phyloP scores from a whole-genome alignment of 2,113 vertebrate species.

The Rhodinocichla rosea region DNA sequence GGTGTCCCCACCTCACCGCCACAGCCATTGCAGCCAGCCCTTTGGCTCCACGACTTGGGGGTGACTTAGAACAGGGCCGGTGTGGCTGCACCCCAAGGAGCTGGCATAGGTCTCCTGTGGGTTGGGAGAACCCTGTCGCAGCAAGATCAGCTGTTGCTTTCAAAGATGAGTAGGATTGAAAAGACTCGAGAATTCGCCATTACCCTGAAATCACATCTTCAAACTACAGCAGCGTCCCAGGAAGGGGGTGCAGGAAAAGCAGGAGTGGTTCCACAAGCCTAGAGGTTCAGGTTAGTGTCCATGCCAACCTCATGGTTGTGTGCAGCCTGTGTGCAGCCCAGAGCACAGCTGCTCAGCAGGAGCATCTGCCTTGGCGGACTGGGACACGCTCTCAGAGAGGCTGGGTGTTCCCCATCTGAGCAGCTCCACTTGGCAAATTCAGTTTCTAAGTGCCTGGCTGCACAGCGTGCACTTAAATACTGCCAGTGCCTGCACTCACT shows the following conservation, averaged over 20 bases:
- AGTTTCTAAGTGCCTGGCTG: not conserved
- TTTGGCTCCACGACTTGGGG: fast-evolving
- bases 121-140: not conserved
- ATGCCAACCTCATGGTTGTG: not conserved
- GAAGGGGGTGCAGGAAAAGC: not conserved
- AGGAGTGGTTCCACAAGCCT: not conserved
- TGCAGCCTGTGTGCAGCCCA: not conserved
- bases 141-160: constrained; percentile 30
- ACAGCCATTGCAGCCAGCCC: fast-evolving
- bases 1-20: not conserved
- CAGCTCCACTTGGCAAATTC: not conserved
- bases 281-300: not conserved
- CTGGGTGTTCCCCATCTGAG: not conserved
- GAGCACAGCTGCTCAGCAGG: not conserved
- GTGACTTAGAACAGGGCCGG: not conserved
- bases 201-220: not conserved
- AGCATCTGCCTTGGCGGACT: fast-evolving
- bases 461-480: fast-evolving
- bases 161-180: not conserved
- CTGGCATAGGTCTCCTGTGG: not conserved
- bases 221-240: not conserved
- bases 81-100: fast-evolving
- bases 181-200: not conserved
- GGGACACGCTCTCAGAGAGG: not conserved
- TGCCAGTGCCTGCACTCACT: not conserved